These are phyloP conservation scores for Crotalus tigris DNA, from an alignment of 2,113 vertebrate species.

Conservation along the genomic window DNA sequence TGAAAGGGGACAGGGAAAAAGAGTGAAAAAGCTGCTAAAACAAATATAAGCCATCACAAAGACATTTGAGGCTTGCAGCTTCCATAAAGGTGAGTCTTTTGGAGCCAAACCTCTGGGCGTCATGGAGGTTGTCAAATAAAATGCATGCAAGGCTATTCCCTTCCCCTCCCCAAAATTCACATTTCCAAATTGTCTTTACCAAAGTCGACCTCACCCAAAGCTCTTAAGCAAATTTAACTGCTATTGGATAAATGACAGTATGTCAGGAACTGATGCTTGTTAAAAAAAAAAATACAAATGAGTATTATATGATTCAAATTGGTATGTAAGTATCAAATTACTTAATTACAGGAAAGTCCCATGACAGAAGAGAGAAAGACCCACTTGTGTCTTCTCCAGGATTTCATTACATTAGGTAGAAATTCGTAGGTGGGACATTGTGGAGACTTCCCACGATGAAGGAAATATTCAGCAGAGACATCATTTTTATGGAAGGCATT, in stretches of 20 bases:
- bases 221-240: background rate
- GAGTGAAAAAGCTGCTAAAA: background rate
- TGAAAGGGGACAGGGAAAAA: background rate
- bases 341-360: no score
- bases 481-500: background rate
- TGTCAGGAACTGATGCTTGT: background rate
- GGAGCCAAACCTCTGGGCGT: background rate
- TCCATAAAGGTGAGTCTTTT: background rate
- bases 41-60: background rate
- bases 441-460: background rate
- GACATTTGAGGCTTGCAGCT: background rate
- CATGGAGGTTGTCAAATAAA: background rate
- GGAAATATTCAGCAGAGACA: background rate
- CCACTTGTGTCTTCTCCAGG: no score
- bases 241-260: background rate
- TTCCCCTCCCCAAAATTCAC: no score
- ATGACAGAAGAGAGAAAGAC: no score
- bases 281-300: background rate
- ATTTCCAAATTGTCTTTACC: background rate
- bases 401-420: no score
- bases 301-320: no score
- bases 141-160: background rate
- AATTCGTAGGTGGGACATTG: background rate
- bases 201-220: background rate
- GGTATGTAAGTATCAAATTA: no score